Conservation (phyloP, 1,140 invertebrate species). For the Orussus abietinus region DNA sequence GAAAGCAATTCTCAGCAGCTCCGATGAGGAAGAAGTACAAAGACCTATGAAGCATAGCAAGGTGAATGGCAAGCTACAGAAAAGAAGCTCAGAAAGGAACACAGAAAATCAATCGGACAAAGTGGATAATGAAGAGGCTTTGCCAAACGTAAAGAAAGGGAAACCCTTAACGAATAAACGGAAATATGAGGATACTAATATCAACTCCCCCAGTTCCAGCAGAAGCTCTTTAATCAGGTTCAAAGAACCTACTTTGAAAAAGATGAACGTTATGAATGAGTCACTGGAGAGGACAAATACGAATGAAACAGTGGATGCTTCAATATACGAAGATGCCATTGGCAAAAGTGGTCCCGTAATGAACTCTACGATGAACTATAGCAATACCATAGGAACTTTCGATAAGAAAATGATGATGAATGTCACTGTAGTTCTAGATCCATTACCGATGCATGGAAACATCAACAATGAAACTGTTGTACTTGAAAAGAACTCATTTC, state of each 20-base stretch:
- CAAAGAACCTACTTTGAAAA: neutral
- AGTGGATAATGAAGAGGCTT: no score
- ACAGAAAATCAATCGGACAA: constrained; percentile 15
- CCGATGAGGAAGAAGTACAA: constrained; percentile 27
- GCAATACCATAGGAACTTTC: constrained; percentile 21
- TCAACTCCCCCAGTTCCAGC: neutral
- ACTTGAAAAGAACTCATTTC: constrained; percentile 16
- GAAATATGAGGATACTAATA: neutral
- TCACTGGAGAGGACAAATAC: constrained; percentile 16
- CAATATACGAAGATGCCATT: constrained; percentile 48
- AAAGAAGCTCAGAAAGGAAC: neutral
- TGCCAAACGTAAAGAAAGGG: neutral
- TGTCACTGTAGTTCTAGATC: constrained; percentile 36
- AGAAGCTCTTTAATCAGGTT: constrained; percentile 4
- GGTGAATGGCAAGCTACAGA: constrained; percentile 9
- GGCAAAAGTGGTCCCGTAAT: constrained; percentile 38
- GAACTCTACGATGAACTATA: constrained; percentile 46
- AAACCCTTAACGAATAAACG: neutral
- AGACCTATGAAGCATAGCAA: constrained; percentile 26
- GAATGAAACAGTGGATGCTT: constrained; percentile 32
- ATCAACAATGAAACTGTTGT: constrained; percentile 34
- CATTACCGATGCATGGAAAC: constrained; percentile 11
- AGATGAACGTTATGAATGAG: constrained; percentile 22
- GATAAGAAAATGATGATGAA: constrained; percentile 37
- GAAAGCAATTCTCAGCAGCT: constrained; percentile 17